A percentile compares a stretch with the other conserved stretches of the same genome.
phyloP scores from a whole-genome alignment of 2,888 invertebrate species.

The Germaria angustata region DNA sequence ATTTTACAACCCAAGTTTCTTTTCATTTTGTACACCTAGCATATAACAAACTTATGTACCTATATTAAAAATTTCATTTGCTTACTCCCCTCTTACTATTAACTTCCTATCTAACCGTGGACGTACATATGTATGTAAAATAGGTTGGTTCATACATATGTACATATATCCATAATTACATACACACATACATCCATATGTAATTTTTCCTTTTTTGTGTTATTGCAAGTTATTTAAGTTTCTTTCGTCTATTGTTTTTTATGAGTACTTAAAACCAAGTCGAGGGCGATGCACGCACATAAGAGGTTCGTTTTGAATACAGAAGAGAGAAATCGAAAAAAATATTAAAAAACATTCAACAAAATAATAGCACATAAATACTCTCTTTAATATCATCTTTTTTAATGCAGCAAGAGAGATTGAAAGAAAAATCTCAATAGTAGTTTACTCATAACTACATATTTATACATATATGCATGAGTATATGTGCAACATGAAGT shows the following conservation, averaged over 20 bases:
- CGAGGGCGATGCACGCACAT: constrained; percentile 68
- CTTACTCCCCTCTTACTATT: constrained; percentile 4
- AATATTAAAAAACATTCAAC: neutral
- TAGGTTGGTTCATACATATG: too few relatives aligned
- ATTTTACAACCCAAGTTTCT: neutral
- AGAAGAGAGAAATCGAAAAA: constrained; percentile 22
- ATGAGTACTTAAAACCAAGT: constrained; percentile 57
- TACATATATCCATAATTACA: neutral
- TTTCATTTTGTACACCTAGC: neutral
- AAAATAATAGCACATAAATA: constrained; percentile 4
- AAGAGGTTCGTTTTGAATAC: constrained; percentile 46
- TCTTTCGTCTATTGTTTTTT: constrained; percentile 55
- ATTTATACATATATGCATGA: neutral
- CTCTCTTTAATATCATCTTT: neutral
- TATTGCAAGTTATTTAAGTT: constrained; percentile 45
- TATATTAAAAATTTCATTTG: neutral
- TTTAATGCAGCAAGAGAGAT: neutral
- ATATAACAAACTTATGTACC: neutral
- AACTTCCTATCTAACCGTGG: neutral
- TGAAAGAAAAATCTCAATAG: constrained; percentile 20
- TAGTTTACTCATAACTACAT: neutral
- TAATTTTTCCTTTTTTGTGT: constrained; percentile 6
- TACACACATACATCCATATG: neutral
- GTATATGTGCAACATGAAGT: neutral
- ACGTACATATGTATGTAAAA: neutral